phyloP scores from a whole-genome alignment of 2,888 invertebrate genomes.

The Ectemnius continuus region DNA sequence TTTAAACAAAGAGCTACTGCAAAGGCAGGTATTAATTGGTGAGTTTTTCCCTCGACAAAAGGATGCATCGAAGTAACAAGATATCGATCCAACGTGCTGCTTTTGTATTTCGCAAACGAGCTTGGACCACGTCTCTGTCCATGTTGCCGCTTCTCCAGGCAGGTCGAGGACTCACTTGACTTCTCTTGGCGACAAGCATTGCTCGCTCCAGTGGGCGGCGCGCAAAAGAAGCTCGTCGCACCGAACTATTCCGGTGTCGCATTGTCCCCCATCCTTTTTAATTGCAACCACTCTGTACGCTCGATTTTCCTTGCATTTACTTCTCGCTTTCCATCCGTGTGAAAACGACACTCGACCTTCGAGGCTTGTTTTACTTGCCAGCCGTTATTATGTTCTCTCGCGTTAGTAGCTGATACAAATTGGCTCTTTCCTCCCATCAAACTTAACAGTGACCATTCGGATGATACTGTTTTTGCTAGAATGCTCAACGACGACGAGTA shows the following conservation, averaged over 20 bases:
- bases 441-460: too few relatives aligned
- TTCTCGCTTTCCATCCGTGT: background rate
- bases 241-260: constrained; percentile 44
- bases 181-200: constrained; percentile 49
- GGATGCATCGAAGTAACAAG: constrained; percentile 17
- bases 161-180: constrained; percentile 57
- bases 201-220: constrained; percentile 36
- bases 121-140: constrained; percentile 45
- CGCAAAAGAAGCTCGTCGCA: constrained; percentile 26
- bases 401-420: too few relatives aligned
- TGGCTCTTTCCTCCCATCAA: too few relatives aligned
- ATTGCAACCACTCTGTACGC: constrained; percentile 34
- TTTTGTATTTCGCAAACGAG: constrained; percentile 42
- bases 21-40: background rate
- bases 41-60: background rate
- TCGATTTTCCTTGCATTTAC: constrained; percentile 26
- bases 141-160: constrained; percentile 30
- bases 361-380: background rate
- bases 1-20: background rate
- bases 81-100: constrained; percentile 37
- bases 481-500: too few relatives aligned
- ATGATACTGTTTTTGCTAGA: too few relatives aligned
- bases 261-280: constrained; percentile 38
- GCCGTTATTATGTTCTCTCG: too few relatives aligned
- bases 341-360: background rate